A percentile compares a stretch with the other conserved stretches of the same genome.
phyloP scores from a whole-genome alignment of 2,888 invertebrate genomes.

The Pammene aurita region DNA sequence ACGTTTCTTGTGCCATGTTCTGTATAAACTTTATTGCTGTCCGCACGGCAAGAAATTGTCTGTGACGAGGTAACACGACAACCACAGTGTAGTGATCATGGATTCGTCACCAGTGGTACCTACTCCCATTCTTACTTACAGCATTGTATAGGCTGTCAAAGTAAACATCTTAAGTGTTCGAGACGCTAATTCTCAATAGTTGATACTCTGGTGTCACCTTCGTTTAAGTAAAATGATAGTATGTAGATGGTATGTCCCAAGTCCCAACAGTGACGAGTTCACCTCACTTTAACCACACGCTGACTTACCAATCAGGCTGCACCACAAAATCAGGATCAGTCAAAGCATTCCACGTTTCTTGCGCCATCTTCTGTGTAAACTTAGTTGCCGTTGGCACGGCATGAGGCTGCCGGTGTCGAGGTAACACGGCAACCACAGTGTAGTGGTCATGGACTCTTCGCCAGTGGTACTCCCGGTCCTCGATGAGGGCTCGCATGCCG shows the following conservation, averaged over 20 bases:
- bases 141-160: too few species aligned
- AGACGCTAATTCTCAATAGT: too few species aligned
- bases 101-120: constrained; percentile 61
- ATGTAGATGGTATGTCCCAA: too few species aligned
- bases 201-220: too few species aligned
- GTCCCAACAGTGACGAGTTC: too few species aligned
- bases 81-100: constrained; percentile 72
- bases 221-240: too few species aligned
- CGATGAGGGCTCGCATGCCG: constrained; percentile 67
- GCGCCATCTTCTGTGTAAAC: constrained; percentile 67
- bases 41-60: constrained; percentile 58
- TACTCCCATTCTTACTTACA: too few species aligned
- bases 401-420: constrained; percentile 60
- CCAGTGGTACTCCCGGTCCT: constrained; percentile 71
- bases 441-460: constrained; percentile 70
- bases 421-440: constrained; percentile 68
- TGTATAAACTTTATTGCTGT: constrained; percentile 59
- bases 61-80: constrained; percentile 64
- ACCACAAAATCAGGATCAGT: constrained; percentile 66
- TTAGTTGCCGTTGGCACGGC: constrained; percentile 55
- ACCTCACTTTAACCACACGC: neutral
- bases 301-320: constrained; percentile 72
- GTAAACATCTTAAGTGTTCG: too few species aligned
- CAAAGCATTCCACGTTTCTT: constrained; percentile 61
- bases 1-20: constrained; percentile 62